Evolutionary conservation across 1,140 invertebrate species (phyloP).

Genomic region (Anoplophora glabripennis): DNA sequence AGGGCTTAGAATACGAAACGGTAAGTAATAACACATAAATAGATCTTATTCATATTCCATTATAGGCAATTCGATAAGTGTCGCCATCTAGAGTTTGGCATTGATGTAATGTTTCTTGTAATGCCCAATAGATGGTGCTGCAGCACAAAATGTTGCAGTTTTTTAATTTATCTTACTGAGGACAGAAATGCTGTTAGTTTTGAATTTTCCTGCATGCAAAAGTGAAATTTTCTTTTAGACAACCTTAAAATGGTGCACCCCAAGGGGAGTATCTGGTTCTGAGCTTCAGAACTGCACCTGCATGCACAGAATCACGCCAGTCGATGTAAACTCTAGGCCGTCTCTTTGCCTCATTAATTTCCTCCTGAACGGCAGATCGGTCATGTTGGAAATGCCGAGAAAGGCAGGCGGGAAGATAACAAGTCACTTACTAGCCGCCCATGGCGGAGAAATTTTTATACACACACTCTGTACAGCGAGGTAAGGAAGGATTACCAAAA

Average conservation of each 20-base stretch:
- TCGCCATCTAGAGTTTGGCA: not conserved
- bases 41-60: not conserved
- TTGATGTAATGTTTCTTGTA: not conserved
- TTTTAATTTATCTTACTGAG: too few species aligned
- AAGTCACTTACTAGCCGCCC: constrained; percentile 89
- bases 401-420: constrained; percentile 85
- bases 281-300: constrained; percentile 78
- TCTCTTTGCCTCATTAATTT: constrained; percentile 97
- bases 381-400: constrained; percentile 90
- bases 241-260: constrained; percentile 94
- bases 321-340: constrained; percentile 92
- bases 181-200: too few species aligned
- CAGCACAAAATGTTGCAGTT: too few species aligned
- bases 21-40: constrained; percentile 43
- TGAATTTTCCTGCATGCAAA: too few species aligned
- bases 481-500: constrained; percentile 5
- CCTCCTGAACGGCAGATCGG: constrained; percentile 86
- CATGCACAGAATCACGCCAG: constrained; percentile 88
- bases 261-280: constrained; percentile 74
- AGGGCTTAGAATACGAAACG: constrained; percentile 59
- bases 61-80: not conserved
- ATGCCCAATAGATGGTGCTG: not conserved
- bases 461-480: constrained; percentile 83
- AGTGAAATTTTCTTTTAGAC: constrained; percentile 55
- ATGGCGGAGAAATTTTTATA: constrained; percentile 95